Conservation (phyloP, 2,113 vertebrate species). For the Xenopus laevis region DNA sequence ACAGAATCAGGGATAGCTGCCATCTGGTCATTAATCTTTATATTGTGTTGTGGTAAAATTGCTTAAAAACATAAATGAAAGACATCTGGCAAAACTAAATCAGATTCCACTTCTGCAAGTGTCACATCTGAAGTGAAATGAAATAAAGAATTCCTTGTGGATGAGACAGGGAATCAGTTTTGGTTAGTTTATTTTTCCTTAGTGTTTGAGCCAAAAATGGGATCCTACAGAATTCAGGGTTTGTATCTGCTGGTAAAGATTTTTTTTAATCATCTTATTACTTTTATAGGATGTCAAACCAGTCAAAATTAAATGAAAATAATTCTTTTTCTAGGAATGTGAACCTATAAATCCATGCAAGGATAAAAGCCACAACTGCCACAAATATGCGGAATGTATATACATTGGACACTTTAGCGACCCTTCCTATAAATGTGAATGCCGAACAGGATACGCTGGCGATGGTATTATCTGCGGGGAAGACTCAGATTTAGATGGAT, state of each 20-base stretch:
- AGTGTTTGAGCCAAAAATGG: no score
- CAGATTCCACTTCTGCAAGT: constrained; percentile 21
- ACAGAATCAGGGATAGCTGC: neutral
- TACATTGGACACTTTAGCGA: constrained; percentile 93
- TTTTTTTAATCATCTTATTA: no score
- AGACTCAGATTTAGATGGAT: constrained; percentile 94
- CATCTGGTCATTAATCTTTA: constrained; percentile 14
- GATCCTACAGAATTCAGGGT: no score
- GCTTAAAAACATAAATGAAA: constrained; percentile 22
- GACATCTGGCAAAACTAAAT: constrained; percentile 39
- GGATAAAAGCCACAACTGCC: constrained; percentile 89
- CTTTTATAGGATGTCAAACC: no score
- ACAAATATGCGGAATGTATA: constrained; percentile 85
- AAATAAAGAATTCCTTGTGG: neutral
- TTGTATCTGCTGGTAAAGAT: no score
- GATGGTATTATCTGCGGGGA: constrained; percentile 93
- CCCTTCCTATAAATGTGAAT: constrained; percentile 96
- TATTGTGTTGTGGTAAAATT: constrained; percentile 8
- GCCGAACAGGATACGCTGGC: constrained; percentile 89
- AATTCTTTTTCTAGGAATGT: constrained; percentile 71
- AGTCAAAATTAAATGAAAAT: no score
- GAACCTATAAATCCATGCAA: constrained; percentile 93
- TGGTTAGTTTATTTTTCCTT: no score
- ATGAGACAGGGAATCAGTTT: neutral
- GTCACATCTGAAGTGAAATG: constrained; percentile 27